Percentiles rank a stretch among this genome's conserved stretches.
Conservation (phyloP, 1,140 invertebrate genomes). For the Calephelis nemesis region DNA sequence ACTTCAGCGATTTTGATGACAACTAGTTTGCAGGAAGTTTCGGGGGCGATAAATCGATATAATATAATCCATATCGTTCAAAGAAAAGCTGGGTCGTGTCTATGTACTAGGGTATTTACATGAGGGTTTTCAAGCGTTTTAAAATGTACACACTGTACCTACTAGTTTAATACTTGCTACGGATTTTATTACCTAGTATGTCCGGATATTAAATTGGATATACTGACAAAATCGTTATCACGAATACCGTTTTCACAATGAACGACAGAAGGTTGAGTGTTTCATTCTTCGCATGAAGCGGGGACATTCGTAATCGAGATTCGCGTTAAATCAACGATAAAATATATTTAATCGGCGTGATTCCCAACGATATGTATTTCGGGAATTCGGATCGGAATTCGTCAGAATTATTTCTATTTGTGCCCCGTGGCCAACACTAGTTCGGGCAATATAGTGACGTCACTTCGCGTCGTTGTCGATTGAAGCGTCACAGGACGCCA, state of each 20-base stretch:
- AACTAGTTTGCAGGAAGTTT: too few relatives aligned
- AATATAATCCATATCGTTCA: too few relatives aligned
- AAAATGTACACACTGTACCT: too few relatives aligned
- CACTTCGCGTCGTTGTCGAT: conserved; percentile 25
- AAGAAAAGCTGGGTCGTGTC: too few relatives aligned
- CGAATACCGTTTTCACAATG: conserved; percentile 1
- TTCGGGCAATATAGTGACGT: conserved; percentile 41
- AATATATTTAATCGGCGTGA: conserved; percentile 33
- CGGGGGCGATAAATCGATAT: too few relatives aligned
- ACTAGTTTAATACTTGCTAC: too few relatives aligned
- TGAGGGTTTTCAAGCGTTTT: too few relatives aligned
- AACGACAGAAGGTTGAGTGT: conserved; percentile 1
- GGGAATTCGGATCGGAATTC: conserved; percentile 40
- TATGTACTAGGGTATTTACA: too few relatives aligned
- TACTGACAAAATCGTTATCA: not conserved
- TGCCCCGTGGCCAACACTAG: conserved; percentile 28
- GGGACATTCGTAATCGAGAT: conserved; percentile 15
- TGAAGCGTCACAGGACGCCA: conserved; percentile 33
- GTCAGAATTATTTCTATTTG: conserved; percentile 48
- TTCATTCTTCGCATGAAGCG: not conserved
- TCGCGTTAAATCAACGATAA: conserved; percentile 25
- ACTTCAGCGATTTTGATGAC: too few relatives aligned
- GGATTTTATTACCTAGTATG: too few relatives aligned
- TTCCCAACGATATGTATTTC: conserved; percentile 36
- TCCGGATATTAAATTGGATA: too few relatives aligned